Conservation (phyloP, 2,113 vertebrate species). For the Chloropsis cyanopogon region DNA sequence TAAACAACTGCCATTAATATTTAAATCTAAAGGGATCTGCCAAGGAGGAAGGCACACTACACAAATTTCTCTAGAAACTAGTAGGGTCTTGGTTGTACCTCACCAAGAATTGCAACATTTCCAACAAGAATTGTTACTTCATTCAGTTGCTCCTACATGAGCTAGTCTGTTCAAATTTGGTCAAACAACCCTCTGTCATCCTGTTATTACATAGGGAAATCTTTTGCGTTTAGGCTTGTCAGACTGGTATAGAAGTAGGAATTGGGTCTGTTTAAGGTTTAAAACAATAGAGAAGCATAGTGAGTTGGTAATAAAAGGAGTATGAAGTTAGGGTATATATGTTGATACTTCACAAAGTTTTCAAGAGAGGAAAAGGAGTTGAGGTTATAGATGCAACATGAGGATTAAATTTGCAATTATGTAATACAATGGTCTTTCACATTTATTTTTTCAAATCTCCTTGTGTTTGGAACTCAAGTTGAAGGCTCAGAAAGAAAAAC, state of each 20-base stretch:
- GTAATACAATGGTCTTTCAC: background rate
- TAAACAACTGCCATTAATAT: background rate
- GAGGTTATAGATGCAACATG: background rate
- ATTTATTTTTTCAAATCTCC: background rate
- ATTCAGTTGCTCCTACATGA: background rate
- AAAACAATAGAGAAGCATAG: background rate
- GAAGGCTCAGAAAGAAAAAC: constrained; percentile 84
- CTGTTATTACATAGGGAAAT: background rate
- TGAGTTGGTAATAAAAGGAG: background rate
- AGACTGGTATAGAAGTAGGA: background rate
- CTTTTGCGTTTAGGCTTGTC: background rate
- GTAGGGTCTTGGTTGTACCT: background rate
- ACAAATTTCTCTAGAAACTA: background rate
- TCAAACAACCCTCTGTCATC: background rate
- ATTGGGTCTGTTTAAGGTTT: background rate
- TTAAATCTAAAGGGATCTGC: background rate
- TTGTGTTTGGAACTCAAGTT: constrained; percentile 72
- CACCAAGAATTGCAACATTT: background rate
- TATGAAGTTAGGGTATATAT: background rate
- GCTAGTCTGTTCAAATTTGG: background rate
- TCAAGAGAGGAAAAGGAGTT: background rate
- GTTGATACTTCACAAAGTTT: background rate
- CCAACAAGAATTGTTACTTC: background rate
- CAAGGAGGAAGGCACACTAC: background rate
- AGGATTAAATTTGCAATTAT: background rate